Conservation (phyloP, 2,797 vertebrate species). For the Acanthis flammea region DNA sequence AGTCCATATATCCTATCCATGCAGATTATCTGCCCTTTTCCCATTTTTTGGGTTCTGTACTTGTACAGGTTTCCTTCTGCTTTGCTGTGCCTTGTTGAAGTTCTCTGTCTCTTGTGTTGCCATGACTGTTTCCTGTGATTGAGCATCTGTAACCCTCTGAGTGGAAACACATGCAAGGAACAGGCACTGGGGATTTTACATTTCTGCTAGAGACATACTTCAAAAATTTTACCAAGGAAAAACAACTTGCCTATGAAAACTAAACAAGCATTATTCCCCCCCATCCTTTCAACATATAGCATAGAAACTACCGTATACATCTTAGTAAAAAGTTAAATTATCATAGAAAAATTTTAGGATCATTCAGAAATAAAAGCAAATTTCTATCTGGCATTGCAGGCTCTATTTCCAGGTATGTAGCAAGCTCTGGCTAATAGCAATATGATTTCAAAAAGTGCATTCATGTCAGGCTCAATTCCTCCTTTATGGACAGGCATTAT, state of each 20-base stretch:
- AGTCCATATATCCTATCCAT: background rate
- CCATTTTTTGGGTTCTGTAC: background rate
- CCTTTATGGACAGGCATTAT: background rate
- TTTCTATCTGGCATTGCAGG: background rate
- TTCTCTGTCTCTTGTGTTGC: background rate
- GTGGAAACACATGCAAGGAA: background rate
- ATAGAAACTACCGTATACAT: background rate
- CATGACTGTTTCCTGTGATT: background rate
- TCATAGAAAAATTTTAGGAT: background rate
- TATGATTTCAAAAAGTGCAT: background rate
- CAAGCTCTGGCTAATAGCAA: background rate
- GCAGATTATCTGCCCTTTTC: background rate
- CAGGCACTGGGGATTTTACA: background rate
- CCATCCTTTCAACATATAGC: background rate
- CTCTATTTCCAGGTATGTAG: background rate
- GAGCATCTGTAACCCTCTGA: background rate
- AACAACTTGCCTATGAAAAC: background rate
- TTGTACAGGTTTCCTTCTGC: background rate
- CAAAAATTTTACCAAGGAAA: background rate
- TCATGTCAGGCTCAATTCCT: background rate
- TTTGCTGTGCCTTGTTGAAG: background rate
- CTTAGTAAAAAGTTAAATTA: background rate
- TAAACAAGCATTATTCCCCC: background rate
- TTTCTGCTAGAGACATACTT: background rate
- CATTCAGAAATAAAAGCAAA: background rate